phyloP scores from a whole-genome alignment of 2,113 vertebrate genomes.

The Poeciliopsis occidentalis region DNA sequence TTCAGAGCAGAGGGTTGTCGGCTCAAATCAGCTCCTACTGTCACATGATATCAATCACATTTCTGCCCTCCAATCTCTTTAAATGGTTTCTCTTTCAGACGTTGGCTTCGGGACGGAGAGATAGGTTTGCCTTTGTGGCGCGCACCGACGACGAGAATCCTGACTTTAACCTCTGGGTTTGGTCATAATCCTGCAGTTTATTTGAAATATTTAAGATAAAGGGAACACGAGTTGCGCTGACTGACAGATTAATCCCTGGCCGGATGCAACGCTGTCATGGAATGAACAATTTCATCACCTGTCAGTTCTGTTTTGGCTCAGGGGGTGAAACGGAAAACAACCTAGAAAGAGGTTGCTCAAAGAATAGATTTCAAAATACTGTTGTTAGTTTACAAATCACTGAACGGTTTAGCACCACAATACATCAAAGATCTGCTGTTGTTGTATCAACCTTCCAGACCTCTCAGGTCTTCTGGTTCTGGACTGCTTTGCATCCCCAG shows the following conservation, averaged over 20 bases:
- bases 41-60: not conserved
- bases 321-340: not conserved
- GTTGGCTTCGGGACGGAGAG: no score
- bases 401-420: no score
- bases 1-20: not conserved
- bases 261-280: not conserved
- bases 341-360: not conserved
- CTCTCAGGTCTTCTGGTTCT: no score
- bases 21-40: not conserved
- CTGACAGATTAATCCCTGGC: not conserved
- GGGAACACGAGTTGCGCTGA: not conserved
- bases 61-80: not conserved
- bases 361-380: no score
- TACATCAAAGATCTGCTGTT: no score
- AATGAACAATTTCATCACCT: not conserved
- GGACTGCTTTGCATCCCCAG: no score
- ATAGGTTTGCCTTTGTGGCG: not conserved
- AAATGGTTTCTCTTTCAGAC: not conserved
- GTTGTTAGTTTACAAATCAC: no score
- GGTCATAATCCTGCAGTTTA: not conserved
- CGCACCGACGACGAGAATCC: not conserved
- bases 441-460: no score
- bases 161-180: not conserved
- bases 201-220: not conserved
- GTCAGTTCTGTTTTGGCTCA: not conserved